A percentile compares a stretch with the other conserved stretches of the same genome.
Evolutionary conservation across 2,797 vertebrate genomes (phyloP).

Genomic region (Psittacula derbiana): DNA sequence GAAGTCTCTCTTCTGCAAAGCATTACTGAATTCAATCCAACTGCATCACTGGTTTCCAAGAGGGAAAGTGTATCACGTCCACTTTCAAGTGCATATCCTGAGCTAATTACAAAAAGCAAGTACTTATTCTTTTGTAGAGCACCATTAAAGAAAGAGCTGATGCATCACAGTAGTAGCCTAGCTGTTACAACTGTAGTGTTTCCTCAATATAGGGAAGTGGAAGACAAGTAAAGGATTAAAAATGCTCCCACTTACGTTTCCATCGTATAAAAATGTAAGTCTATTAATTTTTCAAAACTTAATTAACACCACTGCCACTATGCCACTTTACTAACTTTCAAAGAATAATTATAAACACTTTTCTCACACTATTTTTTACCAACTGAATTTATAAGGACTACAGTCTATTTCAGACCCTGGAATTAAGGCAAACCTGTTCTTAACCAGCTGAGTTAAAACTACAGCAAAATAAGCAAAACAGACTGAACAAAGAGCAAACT

Average conservation of each 20-base stretch:
- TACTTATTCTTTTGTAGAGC: not conserved
- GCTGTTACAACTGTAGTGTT: not conserved
- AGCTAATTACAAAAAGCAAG: not conserved
- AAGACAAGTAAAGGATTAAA: not conserved
- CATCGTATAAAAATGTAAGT: not conserved
- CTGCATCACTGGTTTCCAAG: not conserved
- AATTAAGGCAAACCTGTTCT: not conserved
- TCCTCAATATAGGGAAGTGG: not conserved
- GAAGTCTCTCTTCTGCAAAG: not conserved
- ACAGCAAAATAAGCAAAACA: not conserved
- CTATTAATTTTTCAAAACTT: not conserved
- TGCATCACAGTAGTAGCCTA: not conserved
- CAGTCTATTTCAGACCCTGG: not conserved
- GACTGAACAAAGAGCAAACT: not conserved
- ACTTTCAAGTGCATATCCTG: not conserved
- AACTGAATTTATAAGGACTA: not conserved
- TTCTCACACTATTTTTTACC: not conserved
- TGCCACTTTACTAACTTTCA: not conserved
- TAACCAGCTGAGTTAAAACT: not conserved
- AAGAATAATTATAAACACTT: not conserved
- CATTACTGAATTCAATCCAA: not conserved
- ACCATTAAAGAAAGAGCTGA: not conserved
- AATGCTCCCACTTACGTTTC: not conserved
- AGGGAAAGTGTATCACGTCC: not conserved
- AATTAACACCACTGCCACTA: not conserved